Base-by-base conservation (phyloP, 1,140 invertebrate genomes). In the Neuroterus valhalla region DNA sequence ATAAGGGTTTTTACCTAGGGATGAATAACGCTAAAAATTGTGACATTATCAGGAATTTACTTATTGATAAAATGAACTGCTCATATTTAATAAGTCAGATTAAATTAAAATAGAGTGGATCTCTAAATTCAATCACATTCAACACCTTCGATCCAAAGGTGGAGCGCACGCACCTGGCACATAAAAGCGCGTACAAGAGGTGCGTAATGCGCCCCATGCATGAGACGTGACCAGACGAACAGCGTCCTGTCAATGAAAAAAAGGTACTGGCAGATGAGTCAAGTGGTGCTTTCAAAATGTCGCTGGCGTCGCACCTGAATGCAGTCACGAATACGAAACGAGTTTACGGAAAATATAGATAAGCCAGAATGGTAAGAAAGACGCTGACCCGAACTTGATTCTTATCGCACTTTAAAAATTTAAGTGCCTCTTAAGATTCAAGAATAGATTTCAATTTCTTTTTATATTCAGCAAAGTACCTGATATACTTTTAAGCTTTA, bases 161-260 rank as follows among this genome's bases (percentile, higher is more conserved):
- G 14, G 23, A 15, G 43, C 42, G 26, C 69, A 78, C 70, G 68
- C 78, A 85, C 74, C 78, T 79, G 83, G 76, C 78, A 77, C 81
- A 83, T 84, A 80, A 77, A 82, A 71, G 79, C 81, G 84, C 82
- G 81, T 82, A 86, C 84, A 77, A 80, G 84, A 79, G 81, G 84
- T 83, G 82, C 80, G 82, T 82, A 85, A 83, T 84, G 84, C 83
- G 80, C 75, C 84, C 69, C 71, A 73, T 72, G 78, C 73, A 78
- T 74, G 70, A 74, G 69, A 86, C 86, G 86, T 87, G 86, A 86
- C 85, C 83, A 87, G 86, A 86, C 85, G 77, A 55, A 46, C 74
- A 70, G 81, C 84, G 80, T 81, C 79, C 80, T 82, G 80, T 82
- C 85, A 82, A 86, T 85, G 84, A 84, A 82, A 80, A 85, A 78